Conservation (phyloP, 2,113 vertebrate genomes). For the Paraplagusia blochii region DNA sequence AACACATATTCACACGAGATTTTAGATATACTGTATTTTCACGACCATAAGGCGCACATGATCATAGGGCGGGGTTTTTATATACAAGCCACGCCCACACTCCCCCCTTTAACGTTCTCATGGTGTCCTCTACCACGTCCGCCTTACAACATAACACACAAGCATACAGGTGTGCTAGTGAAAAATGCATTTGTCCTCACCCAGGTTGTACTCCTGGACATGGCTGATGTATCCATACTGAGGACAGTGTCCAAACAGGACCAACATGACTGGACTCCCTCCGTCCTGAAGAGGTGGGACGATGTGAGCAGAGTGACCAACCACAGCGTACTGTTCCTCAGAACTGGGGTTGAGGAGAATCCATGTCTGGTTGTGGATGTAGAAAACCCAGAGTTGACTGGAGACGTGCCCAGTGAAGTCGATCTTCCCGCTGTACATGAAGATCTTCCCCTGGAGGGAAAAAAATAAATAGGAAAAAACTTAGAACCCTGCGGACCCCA, state of each 20-base stretch:
- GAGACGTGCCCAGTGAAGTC: conserved; percentile 92
- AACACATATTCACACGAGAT: too few species aligned
- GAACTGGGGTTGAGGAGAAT: conserved; percentile 63
- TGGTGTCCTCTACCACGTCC: too few species aligned
- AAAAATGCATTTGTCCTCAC: too few species aligned
- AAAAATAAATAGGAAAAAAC: too few species aligned
- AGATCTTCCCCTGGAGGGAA: conserved; percentile 84
- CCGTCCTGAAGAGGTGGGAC: conserved; percentile 71
- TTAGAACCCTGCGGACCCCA: too few species aligned
- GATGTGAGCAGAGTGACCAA: conserved; percentile 92
- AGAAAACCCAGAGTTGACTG: conserved; percentile 91
- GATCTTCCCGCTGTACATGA: conserved; percentile 97
- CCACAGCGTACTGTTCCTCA: conserved; percentile 92
- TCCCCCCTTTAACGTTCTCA: too few species aligned
- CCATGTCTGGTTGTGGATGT: conserved; percentile 88
- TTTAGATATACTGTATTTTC: too few species aligned
- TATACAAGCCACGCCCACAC: too few species aligned
- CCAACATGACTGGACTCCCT: conserved; percentile 81
- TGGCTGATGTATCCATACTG: conserved; percentile 94
- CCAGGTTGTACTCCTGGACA: conserved; percentile 90
- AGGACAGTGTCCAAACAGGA: conserved; percentile 94
- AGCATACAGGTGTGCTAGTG: too few species aligned
- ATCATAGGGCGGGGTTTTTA: too few species aligned
- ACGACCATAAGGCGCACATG: too few species aligned
- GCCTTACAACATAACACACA: too few species aligned